Base-by-base conservation (phyloP, 2,113 vertebrate genomes). In the Rhabdomys dilectus region DNA sequence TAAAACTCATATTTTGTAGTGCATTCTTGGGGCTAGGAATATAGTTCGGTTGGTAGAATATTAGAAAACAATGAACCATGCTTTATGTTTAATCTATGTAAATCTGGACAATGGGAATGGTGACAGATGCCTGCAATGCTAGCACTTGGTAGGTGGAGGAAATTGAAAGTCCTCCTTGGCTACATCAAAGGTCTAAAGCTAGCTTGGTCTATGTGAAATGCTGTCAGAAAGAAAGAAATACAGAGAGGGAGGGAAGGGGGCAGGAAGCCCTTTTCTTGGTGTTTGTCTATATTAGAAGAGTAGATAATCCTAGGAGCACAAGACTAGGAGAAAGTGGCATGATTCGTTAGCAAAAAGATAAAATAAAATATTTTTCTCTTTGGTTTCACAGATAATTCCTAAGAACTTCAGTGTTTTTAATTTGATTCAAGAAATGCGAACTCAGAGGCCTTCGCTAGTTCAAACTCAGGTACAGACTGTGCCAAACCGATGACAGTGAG, bases 371-470 rank as follows among this genome's bases (percentile, higher is more conserved):
- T 94, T 1, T 45, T 84, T 60, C 15, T 91, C 48, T 97, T 93
- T 98, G 73, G 84, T 96, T 98, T 78, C 7, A 68, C 97, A 99
- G 99, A 99, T 99, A 94, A 98, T 99, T 91, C 98, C 99, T 56
- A 97, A 99, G 91, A 99, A 99, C 98, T 99, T 99, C 98, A 99
- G 96, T 48, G 98, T 99, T 98, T 99, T 98, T 60, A 96, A 98
- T 1, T 97, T 99, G 96, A 99, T 99, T 91, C 99, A 99, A 96
- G 99, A 99, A 53, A 99, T 99, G 99, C 98, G 99, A 93, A 99
- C 99, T 0, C 99, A 99, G 70, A 99, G 99, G 24, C 99, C 99
- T 16, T 99, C 99, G 4, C 94, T 99, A 39, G 99, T 99, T 97
- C 99, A 99, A 98, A 99, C 99, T 75, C 99, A 99, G 99, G 99